Conservation (phyloP, 1,140 invertebrate genomes). For the Diabrotica undecimpunctata region DNA sequence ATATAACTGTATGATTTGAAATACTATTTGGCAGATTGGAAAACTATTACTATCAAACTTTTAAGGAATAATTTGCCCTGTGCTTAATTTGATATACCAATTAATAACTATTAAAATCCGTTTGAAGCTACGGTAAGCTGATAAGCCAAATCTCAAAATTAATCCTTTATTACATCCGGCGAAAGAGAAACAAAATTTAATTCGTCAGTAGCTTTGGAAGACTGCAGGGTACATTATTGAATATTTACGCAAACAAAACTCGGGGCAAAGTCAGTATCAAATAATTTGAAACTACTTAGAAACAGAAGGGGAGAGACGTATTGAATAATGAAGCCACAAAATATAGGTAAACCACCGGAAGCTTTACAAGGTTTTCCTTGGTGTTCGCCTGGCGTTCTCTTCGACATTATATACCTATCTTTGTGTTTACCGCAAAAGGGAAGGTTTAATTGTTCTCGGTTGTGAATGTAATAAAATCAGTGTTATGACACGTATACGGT, state of each 20-base stretch:
- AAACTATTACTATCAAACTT: too few species aligned
- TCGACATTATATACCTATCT: not conserved
- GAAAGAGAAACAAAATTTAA: conserved; percentile 1
- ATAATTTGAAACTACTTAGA: not conserved
- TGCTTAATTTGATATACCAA: too few species aligned
- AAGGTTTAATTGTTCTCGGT: not conserved
- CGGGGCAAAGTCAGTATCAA: not conserved
- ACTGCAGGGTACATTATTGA: conserved; percentile 2
- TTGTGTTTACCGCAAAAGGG: not conserved
- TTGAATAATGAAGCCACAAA: conserved; percentile 2
- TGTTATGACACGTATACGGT: not conserved
- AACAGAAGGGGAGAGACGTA: not conserved
- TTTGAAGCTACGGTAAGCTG: too few species aligned
- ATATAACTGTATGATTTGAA: too few species aligned
- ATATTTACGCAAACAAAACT: not conserved
- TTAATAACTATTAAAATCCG: too few species aligned
- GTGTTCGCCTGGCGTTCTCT: not conserved
- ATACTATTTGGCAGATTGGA: too few species aligned
- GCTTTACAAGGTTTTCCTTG: conserved; percentile 2
- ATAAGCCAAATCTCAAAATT: not conserved
- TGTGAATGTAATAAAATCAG: not conserved
- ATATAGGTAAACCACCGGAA: conserved; percentile 2
- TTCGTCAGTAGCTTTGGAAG: not conserved
- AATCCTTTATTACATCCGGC: not conserved
- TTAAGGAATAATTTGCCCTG: too few species aligned